A percentile compares a stretch with the other conserved stretches of the same genome.
These are phyloP conservation scores for Arrhopalites spinosus DNA, from an alignment of 2,888 invertebrate genomes.

Conservation along the genomic window DNA sequence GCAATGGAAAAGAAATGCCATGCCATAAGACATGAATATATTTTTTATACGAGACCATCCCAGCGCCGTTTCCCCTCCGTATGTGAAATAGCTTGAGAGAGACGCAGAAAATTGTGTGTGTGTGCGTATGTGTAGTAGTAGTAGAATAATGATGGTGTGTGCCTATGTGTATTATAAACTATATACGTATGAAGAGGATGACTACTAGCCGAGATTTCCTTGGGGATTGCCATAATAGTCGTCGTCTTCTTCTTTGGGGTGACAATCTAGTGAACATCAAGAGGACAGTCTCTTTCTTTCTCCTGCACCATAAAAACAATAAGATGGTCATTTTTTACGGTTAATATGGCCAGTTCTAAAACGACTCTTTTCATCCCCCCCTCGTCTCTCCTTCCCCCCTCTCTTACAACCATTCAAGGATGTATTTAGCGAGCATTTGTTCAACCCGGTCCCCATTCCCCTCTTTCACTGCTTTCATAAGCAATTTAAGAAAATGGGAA, in stretches of 20 bases:
- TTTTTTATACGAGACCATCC: too few species aligned
- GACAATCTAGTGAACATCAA: constrained; percentile 34
- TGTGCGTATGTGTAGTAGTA: too few species aligned
- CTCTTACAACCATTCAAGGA: neutral
- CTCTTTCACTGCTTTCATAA: constrained; percentile 28
- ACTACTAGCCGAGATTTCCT: constrained; percentile 32
- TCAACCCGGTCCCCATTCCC: constrained; percentile 16
- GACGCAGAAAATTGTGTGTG: too few species aligned
- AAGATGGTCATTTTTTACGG: constrained; percentile 34
- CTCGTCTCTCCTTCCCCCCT: neutral
- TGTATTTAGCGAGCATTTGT: constrained; percentile 24
- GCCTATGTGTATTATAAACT: too few species aligned
- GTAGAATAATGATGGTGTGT: too few species aligned
- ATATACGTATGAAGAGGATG: neutral
- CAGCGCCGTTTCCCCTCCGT: too few species aligned
- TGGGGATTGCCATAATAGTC: constrained; percentile 32
- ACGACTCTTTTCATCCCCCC: constrained; percentile 18
- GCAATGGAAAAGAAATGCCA: too few species aligned
- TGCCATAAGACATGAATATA: too few species aligned
- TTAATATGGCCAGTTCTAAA: constrained; percentile 33
- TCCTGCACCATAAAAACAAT: constrained; percentile 40
- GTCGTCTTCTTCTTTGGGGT: constrained; percentile 30
- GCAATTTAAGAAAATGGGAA: constrained; percentile 29
- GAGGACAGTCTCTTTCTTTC: constrained; percentile 7
- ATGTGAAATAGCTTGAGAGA: too few species aligned